Base-by-base conservation (phyloP, 2,113 vertebrate genomes). In the Coracopsis vasa region DNA sequence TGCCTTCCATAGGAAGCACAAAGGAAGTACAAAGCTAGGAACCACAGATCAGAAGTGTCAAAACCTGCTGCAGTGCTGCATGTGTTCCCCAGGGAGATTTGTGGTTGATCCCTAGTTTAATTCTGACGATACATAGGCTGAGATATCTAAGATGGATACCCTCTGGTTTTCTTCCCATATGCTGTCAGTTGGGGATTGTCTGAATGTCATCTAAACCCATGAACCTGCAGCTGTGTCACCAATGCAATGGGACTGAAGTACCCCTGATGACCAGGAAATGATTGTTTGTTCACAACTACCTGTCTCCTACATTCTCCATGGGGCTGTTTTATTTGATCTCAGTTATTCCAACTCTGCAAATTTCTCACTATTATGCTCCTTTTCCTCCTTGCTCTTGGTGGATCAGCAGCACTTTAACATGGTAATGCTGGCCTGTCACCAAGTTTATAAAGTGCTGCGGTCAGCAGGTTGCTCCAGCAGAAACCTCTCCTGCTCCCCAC, bases 401-500 rank as follows among this genome's bases (percentile, higher is more conserved):
- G 93, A 74, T 39, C 48, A 56, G 87, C 78, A 92, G 84, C 51
- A 39, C 80, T 89, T 54, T 9, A 41, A 24, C 16, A 3, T 3
- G 50, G 54, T 2, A 19, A 47, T 51, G 60, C 45, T 71, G 80
- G 72, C 69, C 44, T 37, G 70, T 60, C 86, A 21, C 53, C 0
- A 27, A 53, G 58, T 21, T 65, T 44, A 37, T 31, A n/a, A 89
- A 95, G 56, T 42, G 81, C 81, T 80, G 58, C 74, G 29, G 35
- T 90, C 95, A 95, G 91, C 90, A 80, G 60, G 90, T 42, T n/a
- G 15, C 70, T 81, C 65, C 91, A 82, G 62, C 80, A 90, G 70
- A 65, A 93, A 62, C 61, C 61, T 88, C 35, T 13, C 28, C 39
- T 69, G 65, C 78, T 92, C 41, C 81, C 72, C 58, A 61, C 9